These are phyloP conservation scores for Pangasius mekongensis DNA, from an alignment of 2,797 vertebrate genomes.

Conservation along the genomic window DNA sequence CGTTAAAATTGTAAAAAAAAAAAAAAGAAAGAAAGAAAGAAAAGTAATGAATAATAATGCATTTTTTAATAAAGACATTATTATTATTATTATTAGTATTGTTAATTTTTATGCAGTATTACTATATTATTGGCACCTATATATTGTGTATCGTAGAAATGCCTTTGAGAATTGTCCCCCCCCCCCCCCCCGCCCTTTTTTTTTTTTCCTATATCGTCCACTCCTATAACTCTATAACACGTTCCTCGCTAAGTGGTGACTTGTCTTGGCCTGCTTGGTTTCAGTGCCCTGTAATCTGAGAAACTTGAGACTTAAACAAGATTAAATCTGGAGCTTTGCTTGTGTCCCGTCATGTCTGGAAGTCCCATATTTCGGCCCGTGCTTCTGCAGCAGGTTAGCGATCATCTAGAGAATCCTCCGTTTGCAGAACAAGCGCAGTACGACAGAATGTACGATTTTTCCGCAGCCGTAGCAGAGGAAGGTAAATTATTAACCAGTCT, in stretches of 20 bases:
- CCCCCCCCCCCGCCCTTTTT: too few species aligned
- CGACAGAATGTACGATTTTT: background rate
- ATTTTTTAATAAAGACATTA: too few species aligned
- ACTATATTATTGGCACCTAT: background rate
- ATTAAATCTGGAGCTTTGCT: conserved; percentile 14
- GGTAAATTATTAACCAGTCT: conserved; percentile 42
- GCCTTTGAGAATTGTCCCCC: too few species aligned
- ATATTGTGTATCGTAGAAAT: background rate
- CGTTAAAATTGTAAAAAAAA: too few species aligned
- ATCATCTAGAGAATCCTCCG: background rate
- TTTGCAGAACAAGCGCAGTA: too few species aligned
- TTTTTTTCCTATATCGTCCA: background rate
- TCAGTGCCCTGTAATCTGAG: conserved; percentile 24
- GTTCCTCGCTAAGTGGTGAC: background rate
- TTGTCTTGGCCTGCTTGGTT: conserved; percentile 12
- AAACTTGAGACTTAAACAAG: background rate
- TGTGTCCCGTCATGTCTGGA: background rate
- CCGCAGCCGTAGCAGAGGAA: background rate
- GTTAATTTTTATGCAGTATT: background rate
- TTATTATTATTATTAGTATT: background rate
- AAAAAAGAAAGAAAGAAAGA: too few species aligned
- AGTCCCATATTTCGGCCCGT: background rate
- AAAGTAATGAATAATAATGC: too few species aligned
- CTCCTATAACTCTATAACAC: background rate
- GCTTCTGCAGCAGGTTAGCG: background rate